Conservation (phyloP, 2,797 vertebrate species). For the Perdix hodgsoniae region DNA sequence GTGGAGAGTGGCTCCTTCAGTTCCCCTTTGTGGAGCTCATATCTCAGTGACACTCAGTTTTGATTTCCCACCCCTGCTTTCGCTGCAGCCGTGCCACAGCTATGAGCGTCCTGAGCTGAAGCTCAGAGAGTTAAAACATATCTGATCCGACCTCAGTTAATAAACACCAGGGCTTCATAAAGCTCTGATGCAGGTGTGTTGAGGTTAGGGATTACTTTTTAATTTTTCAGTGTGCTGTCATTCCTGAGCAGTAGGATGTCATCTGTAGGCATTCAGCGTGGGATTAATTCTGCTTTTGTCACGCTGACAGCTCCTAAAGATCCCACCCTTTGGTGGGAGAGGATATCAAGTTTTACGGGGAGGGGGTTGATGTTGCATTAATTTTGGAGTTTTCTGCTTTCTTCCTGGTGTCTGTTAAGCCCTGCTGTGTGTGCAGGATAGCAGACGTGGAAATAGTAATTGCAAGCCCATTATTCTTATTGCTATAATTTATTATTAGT, state of each 20-base stretch:
- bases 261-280: not conserved
- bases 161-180: not conserved
- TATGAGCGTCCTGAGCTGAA: not conserved
- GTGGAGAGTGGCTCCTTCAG: not conserved
- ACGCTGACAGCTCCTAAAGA: not conserved
- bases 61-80: not conserved
- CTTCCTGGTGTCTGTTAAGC: constrained; percentile 9
- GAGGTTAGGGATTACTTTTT: not conserved
- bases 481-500: constrained; percentile 64
- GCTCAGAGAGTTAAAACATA: not conserved
- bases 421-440: constrained; percentile 34
- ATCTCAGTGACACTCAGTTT: not conserved
- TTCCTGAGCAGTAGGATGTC: not conserved
- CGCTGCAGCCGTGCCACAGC: not conserved
- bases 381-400: not conserved
- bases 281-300: not conserved
- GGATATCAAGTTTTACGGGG: not conserved
- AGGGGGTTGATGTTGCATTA: not conserved
- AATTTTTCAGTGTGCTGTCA: not conserved
- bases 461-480: constrained; percentile 67
- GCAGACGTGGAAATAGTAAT: constrained; percentile 69
- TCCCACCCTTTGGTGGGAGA: not conserved
- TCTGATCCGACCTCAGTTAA: not conserved
- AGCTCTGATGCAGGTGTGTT: constrained; percentile 30
- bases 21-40: not conserved